Percentiles rank a stretch among this genome's conserved stretches.
These are phyloP conservation scores for Temnothorax ravouxi DNA, from an alignment of 2,888 invertebrate species.

Conservation along the genomic window DNA sequence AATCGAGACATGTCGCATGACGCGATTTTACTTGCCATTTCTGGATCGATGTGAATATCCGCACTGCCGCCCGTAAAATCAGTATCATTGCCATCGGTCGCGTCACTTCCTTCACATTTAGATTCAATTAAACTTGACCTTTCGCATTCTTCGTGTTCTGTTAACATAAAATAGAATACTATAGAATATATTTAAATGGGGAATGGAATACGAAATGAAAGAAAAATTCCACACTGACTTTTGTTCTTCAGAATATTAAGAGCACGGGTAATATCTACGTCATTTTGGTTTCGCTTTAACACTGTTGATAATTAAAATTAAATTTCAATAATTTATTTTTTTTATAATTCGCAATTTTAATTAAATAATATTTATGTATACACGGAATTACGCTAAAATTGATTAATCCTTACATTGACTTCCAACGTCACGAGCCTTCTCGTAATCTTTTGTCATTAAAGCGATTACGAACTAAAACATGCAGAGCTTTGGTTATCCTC, in stretches of 20 bases:
- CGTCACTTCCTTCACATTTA: conserved; percentile 22
- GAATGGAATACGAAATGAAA: conserved; percentile 27
- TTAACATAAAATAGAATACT: background rate
- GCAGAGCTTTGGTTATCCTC: background rate
- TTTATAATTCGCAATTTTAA: background rate
- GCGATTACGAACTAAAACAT: conserved; percentile 62
- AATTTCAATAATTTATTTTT: background rate
- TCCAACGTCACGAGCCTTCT: conserved; percentile 55
- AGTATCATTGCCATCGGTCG: background rate
- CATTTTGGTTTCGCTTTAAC: background rate
- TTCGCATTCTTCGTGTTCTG: background rate
- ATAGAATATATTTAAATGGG: background rate
- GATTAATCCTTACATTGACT: conserved; percentile 26
- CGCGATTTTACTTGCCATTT: background rate
- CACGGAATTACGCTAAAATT: background rate
- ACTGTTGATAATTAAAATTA: conserved; percentile 29
- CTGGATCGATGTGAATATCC: background rate
- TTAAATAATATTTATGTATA: conserved; percentile 34
- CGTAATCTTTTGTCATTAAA: conserved; percentile 68
- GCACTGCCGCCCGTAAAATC: background rate
- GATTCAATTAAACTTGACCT: conserved; percentile 47
- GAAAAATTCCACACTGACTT: background rate
- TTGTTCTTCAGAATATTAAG: conserved; percentile 28
- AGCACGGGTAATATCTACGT: background rate
- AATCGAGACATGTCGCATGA: background rate